These are phyloP conservation scores for Brachypterus glaber DNA, from an alignment of 2,888 invertebrate species.

Conservation along the genomic window DNA sequence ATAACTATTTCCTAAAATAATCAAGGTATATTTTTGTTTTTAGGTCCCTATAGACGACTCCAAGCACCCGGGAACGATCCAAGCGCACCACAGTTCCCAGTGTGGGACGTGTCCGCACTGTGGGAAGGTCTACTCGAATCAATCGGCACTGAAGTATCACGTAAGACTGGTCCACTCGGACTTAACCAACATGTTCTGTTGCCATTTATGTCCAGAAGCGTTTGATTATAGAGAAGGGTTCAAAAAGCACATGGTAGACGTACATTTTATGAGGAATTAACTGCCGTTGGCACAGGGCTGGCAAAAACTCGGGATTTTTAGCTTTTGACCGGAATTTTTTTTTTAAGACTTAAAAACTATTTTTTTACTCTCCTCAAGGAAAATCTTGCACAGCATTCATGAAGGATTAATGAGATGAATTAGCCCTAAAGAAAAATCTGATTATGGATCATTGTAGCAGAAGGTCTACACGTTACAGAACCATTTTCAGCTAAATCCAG, in stretches of 20 bases:
- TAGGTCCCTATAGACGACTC: not conserved
- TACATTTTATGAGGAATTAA: constrained; percentile 55
- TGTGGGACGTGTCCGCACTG: constrained; percentile 61
- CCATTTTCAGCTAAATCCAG: no score
- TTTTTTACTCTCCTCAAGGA: not conserved
- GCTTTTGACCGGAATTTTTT: not conserved
- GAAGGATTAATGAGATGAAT: no score
- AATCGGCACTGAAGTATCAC: constrained; percentile 60
- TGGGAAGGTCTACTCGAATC: constrained; percentile 59
- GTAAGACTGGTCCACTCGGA: constrained; percentile 57
- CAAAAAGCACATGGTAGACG: constrained; percentile 60
- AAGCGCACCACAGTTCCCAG: constrained; percentile 38
- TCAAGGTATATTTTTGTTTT: no score
- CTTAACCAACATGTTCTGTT: constrained; percentile 56
- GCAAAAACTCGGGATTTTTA: not conserved
- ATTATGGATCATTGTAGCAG: no score
- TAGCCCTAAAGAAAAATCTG: no score
- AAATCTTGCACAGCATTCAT: no score
- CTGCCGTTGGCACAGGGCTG: constrained; percentile 5
- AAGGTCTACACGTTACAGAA: no score
- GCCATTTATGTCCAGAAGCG: constrained; percentile 59
- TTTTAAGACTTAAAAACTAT: no score
- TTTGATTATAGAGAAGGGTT: constrained; percentile 59
- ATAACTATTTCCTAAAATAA: no score
- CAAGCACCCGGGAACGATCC: constrained; percentile 16